A percentile compares a stretch with the other conserved stretches of the same genome.
These are phyloP conservation scores for Ericerus pela DNA, from an alignment of 1,140 invertebrate genomes.

Conservation along the genomic window DNA sequence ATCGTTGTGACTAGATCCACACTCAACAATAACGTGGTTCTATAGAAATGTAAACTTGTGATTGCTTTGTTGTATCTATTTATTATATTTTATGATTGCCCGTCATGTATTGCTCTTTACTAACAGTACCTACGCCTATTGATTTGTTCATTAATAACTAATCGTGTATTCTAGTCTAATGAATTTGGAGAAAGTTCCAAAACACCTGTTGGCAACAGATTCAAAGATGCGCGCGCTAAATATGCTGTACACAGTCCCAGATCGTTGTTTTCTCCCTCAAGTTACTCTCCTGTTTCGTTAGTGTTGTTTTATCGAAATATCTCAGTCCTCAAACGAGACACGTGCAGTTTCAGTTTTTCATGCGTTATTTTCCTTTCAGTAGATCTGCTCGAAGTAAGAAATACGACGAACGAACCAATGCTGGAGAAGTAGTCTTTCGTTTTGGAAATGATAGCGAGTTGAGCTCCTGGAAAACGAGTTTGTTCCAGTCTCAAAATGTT, in stretches of 20 bases:
- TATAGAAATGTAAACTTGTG: conserved; percentile 1
- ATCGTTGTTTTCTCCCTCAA: not conserved
- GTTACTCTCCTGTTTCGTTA: not conserved
- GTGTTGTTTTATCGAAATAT: not conserved
- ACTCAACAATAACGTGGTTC: conserved; percentile 20
- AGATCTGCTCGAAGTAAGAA: conserved; percentile 35
- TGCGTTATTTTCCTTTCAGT: conserved; percentile 5
- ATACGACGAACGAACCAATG: conserved; percentile 38
- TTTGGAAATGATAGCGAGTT: conserved; percentile 32
- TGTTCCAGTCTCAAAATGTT: conserved; percentile 14
- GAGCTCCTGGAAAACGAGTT: conserved; percentile 32
- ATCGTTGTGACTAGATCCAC: conserved; percentile 29
- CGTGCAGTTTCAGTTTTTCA: no score
- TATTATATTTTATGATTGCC: conserved; percentile 17
- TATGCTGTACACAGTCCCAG: not conserved
- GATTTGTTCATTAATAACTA: no score
- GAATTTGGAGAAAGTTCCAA: conserved; percentile 18
- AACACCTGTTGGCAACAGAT: not conserved
- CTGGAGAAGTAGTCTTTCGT: conserved; percentile 37
- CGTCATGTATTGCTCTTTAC: conserved; percentile 29
- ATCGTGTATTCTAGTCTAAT: no score
- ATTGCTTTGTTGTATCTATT: conserved; percentile 17
- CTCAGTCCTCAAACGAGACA: no score
- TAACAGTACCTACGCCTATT: no score
- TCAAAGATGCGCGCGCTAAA: not conserved